A percentile compares a stretch with the other conserved stretches of the same genome.
phyloP scores from a whole-genome alignment of 1,140 invertebrate genomes.

The Pollicipes pollicipes region DNA sequence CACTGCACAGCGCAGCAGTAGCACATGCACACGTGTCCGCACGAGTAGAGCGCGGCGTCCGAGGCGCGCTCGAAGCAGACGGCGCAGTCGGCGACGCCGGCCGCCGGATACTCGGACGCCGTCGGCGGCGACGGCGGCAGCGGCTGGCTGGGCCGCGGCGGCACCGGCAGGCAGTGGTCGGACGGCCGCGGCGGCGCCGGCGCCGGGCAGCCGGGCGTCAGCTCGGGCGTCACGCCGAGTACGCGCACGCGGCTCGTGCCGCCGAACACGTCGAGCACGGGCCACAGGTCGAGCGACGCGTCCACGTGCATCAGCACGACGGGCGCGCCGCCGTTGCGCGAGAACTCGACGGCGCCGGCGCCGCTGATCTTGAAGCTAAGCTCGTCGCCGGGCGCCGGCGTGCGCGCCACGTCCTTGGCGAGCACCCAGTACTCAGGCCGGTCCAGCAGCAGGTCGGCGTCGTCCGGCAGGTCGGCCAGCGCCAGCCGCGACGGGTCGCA shows the following conservation, averaged over 20 bases:
- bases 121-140: no score
- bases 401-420: slow-evolving; percentile 72
- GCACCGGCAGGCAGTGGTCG: no score
- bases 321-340: slow-evolving; percentile 61
- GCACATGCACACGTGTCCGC: slow-evolving; percentile 98
- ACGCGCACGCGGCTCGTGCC: slow-evolving; percentile 70
- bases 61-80: slow-evolving; percentile 86
- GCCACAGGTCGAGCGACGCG: slow-evolving; percentile 70
- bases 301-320: slow-evolving; percentile 86
- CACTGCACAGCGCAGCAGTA: slow-evolving; percentile 71
- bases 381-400: slow-evolving; percentile 67
- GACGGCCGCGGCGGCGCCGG: no score
- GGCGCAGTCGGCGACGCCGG: slow-evolving; percentile 48
- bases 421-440: slow-evolving; percentile 96
- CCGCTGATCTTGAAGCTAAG: slow-evolving; percentile 29
- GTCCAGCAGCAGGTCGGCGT: slow-evolving; percentile 78
- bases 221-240: slow-evolving; percentile 32
- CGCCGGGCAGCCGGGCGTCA: slow-evolving; percentile 5
- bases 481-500: slow-evolving; percentile 65
- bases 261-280: slow-evolving; percentile 89
- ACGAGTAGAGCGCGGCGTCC: slow-evolving; percentile 85
- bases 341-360: slow-evolving; percentile 65
- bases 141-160: no score
- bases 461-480: slow-evolving; percentile 64
- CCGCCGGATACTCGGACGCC: neutral